Evolutionary conservation across 2,113 vertebrate species (phyloP).

Genomic region (Terrapene triunguis): DNA sequence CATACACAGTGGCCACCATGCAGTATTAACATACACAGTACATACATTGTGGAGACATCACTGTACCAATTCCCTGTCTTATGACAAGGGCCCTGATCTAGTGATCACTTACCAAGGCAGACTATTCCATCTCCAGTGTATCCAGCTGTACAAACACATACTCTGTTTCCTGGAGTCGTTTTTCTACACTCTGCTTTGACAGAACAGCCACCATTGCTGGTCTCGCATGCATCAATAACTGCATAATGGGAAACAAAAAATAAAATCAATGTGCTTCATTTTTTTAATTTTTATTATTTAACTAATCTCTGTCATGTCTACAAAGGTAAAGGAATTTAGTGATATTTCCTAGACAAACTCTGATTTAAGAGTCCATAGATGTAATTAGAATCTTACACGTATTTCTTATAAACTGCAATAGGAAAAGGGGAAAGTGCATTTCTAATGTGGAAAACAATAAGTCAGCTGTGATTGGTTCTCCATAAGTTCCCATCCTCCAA

Average conservation of each 20-base stretch:
- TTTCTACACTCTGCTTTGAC: conserved; percentile 85
- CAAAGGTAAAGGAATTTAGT: not conserved
- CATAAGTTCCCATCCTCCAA: not conserved
- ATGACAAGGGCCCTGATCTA: not conserved
- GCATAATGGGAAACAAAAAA: not conserved
- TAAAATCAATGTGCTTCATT: not conserved
- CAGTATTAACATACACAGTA: not conserved
- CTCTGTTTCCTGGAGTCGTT: conserved; percentile 85
- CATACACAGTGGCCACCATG: not conserved
- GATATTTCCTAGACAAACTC: not conserved
- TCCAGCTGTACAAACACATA: conserved; percentile 84
- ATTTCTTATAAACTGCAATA: not conserved
- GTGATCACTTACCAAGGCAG: conserved; percentile 82
- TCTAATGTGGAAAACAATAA: not conserved
- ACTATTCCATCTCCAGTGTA: conserved; percentile 89
- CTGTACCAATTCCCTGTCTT: not conserved
- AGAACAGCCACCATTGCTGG: conserved; percentile 89
- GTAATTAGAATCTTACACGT: not conserved
- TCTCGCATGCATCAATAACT: conserved; percentile 87
- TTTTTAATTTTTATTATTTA: not conserved
- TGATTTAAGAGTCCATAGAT: not conserved
- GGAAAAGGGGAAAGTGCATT: not conserved
- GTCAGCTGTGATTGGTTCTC: not conserved
- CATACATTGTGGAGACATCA: not conserved
- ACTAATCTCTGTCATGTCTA: not conserved